Evolutionary conservation across 2,113 vertebrate species (phyloP), one percentile per base, ranked within the genome.

Genomic region (Colossoma macropomum): DNA sequence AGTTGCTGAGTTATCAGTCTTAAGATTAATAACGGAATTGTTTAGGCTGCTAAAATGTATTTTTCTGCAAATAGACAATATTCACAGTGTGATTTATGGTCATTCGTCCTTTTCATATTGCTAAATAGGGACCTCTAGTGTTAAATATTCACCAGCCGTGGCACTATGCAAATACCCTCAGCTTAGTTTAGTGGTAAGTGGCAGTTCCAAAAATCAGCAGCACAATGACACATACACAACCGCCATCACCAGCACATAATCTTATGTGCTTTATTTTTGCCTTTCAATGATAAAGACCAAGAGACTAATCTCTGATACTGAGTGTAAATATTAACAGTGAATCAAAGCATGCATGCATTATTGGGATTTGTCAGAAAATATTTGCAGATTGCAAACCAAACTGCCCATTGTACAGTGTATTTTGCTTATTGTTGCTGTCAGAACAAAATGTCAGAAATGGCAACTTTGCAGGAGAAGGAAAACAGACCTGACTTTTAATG

Each of bases 101-200:
- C n/a, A 45, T 71, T n/a, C n/a, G 25, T 45, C 27, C 21, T 28
- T 25, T 69, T 38, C 30, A n/a, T 69, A 11, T 69, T 71, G 38
- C 23, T 45, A 25, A 71, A 71, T 45, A 71, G 38, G 12, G 68
- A 71, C 68, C 38, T 45, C 68, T 71, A 45, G 68, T 45, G 68
- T 71, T 45, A 71, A 41, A 45, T 25, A 45, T 45, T 71, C 19
- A 45, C 21, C 23, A 21, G 11, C 34, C 25, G 38, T n/a, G 38
- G 21, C 11, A 45, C 21, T 71, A 71, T 25, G 68, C 68, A 71
- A 71, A 45, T 7, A n/a, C 1, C 2, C 34, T 45, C 21, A 17
- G 66, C 8, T 11, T 21, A 17, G 66, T 38, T 23, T 65, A 4
- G 27, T 32, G 63, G 32, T 30, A 32, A 13, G 17, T 66, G 63